These are phyloP conservation scores for Seira musarum DNA, from an alignment of 2,888 invertebrate species.

Conservation along the genomic window DNA sequence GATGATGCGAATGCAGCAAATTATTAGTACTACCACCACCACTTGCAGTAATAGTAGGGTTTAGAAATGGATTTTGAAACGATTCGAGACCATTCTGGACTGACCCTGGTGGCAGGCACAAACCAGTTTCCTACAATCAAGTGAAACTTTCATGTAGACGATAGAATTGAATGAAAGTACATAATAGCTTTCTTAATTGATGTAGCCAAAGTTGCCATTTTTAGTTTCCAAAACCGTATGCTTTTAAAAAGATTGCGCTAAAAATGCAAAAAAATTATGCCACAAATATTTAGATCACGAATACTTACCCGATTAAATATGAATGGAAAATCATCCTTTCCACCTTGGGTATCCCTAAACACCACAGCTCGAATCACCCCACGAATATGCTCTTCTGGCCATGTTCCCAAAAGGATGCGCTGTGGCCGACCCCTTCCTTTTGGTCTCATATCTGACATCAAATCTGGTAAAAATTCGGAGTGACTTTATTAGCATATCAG, in stretches of 20 bases:
- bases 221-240: too few relatives aligned
- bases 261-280: too few relatives aligned
- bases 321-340: slow-evolving; percentile 81
- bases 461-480: slow-evolving; percentile 60
- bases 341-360: slow-evolving; percentile 87
- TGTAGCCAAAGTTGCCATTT: too few relatives aligned
- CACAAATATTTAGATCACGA: too few relatives aligned
- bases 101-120: slow-evolving; percentile 60
- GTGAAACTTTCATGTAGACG: background rate
- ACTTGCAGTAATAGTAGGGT: slow-evolving; percentile 30
- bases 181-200: too few relatives aligned
- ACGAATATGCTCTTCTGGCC: slow-evolving; percentile 95
- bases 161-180: slow-evolving; percentile 5
- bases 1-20: slow-evolving; percentile 36
- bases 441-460: slow-evolving; percentile 84
- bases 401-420: slow-evolving; percentile 90
- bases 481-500: background rate
- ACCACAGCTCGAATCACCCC: slow-evolving; percentile 94
- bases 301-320: slow-evolving; percentile 75
- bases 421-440: slow-evolving; percentile 94
- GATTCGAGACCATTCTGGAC: slow-evolving; percentile 67
- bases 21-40: slow-evolving; percentile 30
- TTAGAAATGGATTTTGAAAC: slow-evolving; percentile 54
- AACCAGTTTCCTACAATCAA: slow-evolving; percentile 54
- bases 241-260: too few relatives aligned